Percentiles rank a stretch among this genome's conserved stretches.
phyloP scores from a whole-genome alignment of 2,797 vertebrate genomes.

The Antrozous pallidus region DNA sequence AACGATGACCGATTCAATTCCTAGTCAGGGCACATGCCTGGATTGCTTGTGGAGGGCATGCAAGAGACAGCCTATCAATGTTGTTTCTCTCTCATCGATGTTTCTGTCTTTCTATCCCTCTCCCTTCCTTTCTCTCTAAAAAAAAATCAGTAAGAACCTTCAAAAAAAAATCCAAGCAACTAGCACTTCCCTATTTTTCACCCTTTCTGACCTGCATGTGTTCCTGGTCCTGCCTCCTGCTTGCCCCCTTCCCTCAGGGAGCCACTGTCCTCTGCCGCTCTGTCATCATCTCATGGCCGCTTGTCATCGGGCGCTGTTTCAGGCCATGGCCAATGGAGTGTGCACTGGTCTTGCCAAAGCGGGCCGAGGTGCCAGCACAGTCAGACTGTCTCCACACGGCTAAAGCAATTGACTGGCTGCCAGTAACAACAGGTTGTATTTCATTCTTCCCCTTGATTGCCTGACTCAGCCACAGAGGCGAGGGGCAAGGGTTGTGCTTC shows the following conservation, averaged over 20 bases:
- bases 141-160: no score
- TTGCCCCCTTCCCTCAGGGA: background rate
- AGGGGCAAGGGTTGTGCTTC: background rate
- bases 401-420: accelerated
- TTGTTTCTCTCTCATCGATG: no score
- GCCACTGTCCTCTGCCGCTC: background rate
- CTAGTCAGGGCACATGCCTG: no score
- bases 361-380: background rate
- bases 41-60: no score
- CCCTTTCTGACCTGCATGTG: background rate
- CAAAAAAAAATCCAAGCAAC: background rate
- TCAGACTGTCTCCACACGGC: background rate
- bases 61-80: no score
- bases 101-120: no score
- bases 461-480: background rate
- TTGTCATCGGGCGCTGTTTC: background rate
- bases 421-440: background rate
- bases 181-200: background rate
- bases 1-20: no score
- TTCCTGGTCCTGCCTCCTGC: background rate
- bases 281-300: background rate
- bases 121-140: no score
- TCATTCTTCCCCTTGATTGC: background rate
- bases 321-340: background rate
- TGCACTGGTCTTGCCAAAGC: background rate